These are phyloP conservation scores for Cephus nigrinus DNA, from an alignment of 2,888 invertebrate genomes.

Conservation along the genomic window DNA sequence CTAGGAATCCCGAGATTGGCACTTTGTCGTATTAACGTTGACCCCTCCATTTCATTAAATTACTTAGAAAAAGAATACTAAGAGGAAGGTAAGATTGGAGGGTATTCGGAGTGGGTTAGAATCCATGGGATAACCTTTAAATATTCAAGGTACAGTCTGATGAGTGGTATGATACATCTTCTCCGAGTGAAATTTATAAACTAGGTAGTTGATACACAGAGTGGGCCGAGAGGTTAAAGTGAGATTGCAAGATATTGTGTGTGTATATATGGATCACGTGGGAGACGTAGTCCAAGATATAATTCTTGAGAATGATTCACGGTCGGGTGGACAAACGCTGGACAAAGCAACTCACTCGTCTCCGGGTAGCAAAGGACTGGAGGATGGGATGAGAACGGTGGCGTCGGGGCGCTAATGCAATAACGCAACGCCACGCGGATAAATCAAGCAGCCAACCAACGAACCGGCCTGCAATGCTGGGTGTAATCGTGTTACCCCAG, in stretches of 20 bases:
- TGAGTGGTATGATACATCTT: not conserved
- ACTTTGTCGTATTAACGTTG: not conserved
- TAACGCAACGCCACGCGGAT: constrained; percentile 59
- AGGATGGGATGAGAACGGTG: constrained; percentile 22
- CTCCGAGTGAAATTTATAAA: not conserved
- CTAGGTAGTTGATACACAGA: not conserved
- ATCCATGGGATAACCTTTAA: not conserved
- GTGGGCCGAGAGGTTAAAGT: not conserved
- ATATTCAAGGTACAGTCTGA: not conserved
- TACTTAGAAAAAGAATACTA: not conserved
- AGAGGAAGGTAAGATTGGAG: not conserved
- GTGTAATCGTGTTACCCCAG: constrained; percentile 58
- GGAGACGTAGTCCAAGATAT: constrained; percentile 35
- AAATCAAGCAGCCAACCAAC: constrained; percentile 56
- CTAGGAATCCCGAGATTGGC: not conserved
- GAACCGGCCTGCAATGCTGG: constrained; percentile 30
- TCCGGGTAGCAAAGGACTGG: constrained; percentile 8
- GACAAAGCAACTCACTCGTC: constrained; percentile 16
- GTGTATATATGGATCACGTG: not conserved
- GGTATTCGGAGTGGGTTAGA: not conserved
- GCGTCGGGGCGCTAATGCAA: constrained; percentile 59
- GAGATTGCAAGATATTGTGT: not conserved
- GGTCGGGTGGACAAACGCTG: constrained; percentile 34
- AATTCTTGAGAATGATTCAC: constrained; percentile 52
- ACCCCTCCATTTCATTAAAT: not conserved